A percentile compares a stretch with the other conserved stretches of the same genome.
Conservation (phyloP, 2,797 vertebrate genomes). For the Vultur gryphus region DNA sequence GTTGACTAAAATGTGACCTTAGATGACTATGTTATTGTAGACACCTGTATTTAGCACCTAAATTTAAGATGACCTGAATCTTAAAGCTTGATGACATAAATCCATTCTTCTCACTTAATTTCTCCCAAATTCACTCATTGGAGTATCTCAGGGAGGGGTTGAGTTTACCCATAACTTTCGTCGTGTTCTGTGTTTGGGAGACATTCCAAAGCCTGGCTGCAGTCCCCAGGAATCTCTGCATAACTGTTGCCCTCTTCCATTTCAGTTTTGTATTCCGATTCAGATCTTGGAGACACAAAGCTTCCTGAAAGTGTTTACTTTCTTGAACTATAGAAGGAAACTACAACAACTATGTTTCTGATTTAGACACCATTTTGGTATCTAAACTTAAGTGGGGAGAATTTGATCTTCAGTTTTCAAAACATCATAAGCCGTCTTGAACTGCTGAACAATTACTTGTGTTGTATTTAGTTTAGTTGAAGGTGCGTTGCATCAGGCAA, state of each 20-base stretch:
- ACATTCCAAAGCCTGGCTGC: not conserved
- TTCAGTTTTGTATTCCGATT: not conserved
- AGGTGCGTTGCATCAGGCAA: not conserved
- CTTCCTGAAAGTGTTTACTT: not conserved
- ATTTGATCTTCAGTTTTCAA: not conserved
- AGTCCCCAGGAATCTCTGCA: not conserved
- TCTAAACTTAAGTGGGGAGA: not conserved
- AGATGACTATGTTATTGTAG: not conserved
- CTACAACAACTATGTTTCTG: not conserved
- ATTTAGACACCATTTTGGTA: not conserved
- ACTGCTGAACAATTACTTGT: not conserved
- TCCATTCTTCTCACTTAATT: not conserved
- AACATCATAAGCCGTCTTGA: not conserved
- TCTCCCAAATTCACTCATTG: not conserved
- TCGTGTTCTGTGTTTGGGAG: not conserved
- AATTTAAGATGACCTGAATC: not conserved
- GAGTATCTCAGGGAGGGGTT: fast-evolving
- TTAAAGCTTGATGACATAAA: not conserved
- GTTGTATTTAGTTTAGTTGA: not conserved
- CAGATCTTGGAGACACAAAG: not conserved
- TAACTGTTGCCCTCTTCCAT: not conserved
- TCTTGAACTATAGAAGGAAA: not conserved
- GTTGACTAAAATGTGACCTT: not conserved
- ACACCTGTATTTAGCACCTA: not conserved
- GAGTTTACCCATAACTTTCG: not conserved